These are phyloP conservation scores for Nesogale talazaci DNA, from an alignment of 2,113 vertebrate genomes.

Conservation along the genomic window DNA sequence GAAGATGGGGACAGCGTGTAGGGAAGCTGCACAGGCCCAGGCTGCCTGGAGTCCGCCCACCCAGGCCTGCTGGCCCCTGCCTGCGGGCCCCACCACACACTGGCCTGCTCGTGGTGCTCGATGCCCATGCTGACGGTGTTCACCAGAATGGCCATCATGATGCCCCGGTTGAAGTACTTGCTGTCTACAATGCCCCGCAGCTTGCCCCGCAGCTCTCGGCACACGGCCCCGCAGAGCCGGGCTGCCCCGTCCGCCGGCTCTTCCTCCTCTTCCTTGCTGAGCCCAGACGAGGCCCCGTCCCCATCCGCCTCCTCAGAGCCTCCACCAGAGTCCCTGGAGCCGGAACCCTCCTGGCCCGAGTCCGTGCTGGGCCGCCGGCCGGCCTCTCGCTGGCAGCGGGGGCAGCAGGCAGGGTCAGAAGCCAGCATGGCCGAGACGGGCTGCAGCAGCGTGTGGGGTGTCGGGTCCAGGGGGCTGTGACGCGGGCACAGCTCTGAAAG, in stretches of 20 bases:
- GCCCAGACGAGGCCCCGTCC: conserved; percentile 31
- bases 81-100: conserved; percentile 54
- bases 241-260: conserved; percentile 59
- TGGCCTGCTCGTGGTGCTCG: conserved; percentile 96
- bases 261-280: conserved; percentile 84
- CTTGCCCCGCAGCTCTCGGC: conserved; percentile 89
- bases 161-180: conserved; percentile 98
- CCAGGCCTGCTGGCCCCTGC: background rate
- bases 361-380: conserved; percentile 77
- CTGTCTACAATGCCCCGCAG: conserved; percentile 96
- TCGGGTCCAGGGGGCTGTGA: conserved; percentile 86
- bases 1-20: rapidly evolving
- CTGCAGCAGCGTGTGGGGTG: conserved; percentile 86
- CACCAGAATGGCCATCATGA: conserved; percentile 98
- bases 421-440: conserved; percentile 89
- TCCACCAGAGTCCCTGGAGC: background rate
- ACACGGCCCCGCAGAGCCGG: conserved; percentile 84
- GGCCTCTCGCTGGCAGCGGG: conserved; percentile 84
- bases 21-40: rapidly evolving
- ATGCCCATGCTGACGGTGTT: conserved; percentile 99
- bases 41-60: too few species aligned
- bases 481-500: conserved; percentile 88
- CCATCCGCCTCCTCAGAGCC: background rate
- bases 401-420: conserved; percentile 89
- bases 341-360: conserved; percentile 79